These are phyloP conservation scores for Leptonema lineaticorne DNA, from an alignment of 1,140 invertebrate species.

Conservation along the genomic window DNA sequence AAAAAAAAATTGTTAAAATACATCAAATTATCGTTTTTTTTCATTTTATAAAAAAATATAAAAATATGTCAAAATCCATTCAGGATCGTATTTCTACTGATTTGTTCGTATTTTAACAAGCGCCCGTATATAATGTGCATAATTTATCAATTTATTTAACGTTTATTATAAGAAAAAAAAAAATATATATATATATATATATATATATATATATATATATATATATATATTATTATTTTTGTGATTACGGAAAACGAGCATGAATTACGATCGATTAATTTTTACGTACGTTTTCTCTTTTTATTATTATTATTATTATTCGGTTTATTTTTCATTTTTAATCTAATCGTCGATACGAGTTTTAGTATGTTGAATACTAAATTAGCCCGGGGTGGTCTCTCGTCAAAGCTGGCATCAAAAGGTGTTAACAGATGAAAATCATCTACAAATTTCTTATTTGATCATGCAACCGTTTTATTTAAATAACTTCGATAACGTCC, in stretches of 20 bases:
- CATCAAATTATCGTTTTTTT: too few species aligned
- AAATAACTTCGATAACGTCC: neutral
- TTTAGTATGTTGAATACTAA: neutral
- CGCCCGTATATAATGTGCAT: too few species aligned
- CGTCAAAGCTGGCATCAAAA: constrained; percentile 22
- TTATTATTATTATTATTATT: neutral
- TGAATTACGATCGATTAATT: too few species aligned
- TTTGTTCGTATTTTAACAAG: too few species aligned
- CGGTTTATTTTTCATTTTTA: too few species aligned
- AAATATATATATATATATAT: neutral
- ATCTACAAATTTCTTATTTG: neutral
- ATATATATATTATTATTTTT: neutral
- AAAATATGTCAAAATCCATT: too few species aligned
- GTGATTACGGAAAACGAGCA: neutral
- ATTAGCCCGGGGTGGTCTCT: constrained; percentile 27
- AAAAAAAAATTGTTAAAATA: too few species aligned
- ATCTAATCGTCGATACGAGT: neutral
- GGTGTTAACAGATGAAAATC: constrained; percentile 24
- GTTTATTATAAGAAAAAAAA: too few species aligned
- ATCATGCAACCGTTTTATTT: constrained; percentile 3
- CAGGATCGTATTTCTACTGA: too few species aligned
- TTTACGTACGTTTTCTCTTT: neutral
- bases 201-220: neutral
- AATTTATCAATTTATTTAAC: too few species aligned
- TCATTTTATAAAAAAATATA: too few species aligned